Evolutionary conservation across 2,113 vertebrate species (phyloP).

Genomic region (Nematolebias whitei): DNA sequence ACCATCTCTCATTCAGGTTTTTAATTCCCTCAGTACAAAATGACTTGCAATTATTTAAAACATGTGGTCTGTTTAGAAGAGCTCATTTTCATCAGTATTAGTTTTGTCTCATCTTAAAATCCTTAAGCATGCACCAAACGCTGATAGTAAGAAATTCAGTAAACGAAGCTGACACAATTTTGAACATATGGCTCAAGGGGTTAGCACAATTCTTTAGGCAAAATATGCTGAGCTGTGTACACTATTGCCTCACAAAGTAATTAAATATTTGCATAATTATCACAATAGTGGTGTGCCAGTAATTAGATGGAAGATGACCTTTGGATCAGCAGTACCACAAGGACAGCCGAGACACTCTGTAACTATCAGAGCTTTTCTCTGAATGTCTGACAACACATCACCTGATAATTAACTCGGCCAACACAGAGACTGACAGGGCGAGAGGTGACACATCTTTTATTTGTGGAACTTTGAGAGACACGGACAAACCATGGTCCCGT

Average conservation of each 20-base stretch:
- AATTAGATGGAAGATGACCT: slow-evolving; percentile 30
- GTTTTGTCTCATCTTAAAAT: too few relatives aligned
- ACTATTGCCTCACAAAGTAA: slow-evolving; percentile 30
- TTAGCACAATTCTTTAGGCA: slow-evolving; percentile 39
- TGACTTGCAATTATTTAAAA: not conserved
- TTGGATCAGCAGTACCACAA: slow-evolving; percentile 4
- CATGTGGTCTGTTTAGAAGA: not conserved
- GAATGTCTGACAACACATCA: slow-evolving; percentile 8
- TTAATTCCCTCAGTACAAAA: not conserved
- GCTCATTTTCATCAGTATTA: slow-evolving; percentile 1
- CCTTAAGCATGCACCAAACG: too few relatives aligned
- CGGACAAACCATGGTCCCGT: slow-evolving; percentile 46
- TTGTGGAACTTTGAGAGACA: slow-evolving; percentile 35
- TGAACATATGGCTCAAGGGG: slow-evolving; percentile 33
- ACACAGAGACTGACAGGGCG: slow-evolving; percentile 14
- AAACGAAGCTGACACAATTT: slow-evolving; percentile 23
- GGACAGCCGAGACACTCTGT: slow-evolving; percentile 5
- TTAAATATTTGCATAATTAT: slow-evolving; percentile 43
- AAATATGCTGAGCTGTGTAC: slow-evolving; percentile 39
- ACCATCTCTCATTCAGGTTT: not conserved
- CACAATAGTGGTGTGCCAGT: slow-evolving; percentile 12
- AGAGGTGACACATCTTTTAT: slow-evolving; percentile 19
- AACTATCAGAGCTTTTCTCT: slow-evolving; percentile 11
- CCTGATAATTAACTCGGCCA: not conserved
- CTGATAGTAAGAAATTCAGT: too few relatives aligned